Percentiles rank a stretch among this genome's conserved stretches.
Conservation (phyloP, 2,797 vertebrate species). For the Petrocephalus sullivani region DNA sequence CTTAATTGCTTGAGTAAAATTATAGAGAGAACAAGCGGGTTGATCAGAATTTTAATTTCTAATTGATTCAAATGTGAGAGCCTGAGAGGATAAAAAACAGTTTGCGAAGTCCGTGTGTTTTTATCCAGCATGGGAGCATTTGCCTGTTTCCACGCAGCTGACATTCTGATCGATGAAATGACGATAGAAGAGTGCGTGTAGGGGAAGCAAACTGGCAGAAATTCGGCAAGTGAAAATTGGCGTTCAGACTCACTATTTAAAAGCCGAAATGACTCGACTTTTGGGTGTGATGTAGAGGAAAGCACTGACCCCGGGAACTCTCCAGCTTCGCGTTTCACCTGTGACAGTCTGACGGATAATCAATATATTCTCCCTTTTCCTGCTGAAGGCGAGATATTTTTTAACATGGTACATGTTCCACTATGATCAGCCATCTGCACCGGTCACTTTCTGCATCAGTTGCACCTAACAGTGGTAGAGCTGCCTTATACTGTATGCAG, state of each 20-base stretch:
- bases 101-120: not conserved
- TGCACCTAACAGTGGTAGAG: not conserved
- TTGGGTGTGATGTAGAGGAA: not conserved
- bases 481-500: not conserved
- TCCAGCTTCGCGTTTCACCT: not conserved
- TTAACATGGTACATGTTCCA: not conserved
- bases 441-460: not conserved
- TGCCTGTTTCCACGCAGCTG: not conserved
- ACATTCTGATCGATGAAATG: not conserved
- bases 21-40: not conserved
- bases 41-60: conserved; percentile 6
- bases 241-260: not conserved
- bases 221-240: not conserved
- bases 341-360: not conserved
- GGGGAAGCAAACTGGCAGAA: not conserved
- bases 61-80: not conserved
- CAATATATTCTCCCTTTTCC: not conserved
- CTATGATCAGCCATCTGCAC: not conserved
- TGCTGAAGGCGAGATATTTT: not conserved
- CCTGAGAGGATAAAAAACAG: not conserved
- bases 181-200: not conserved
- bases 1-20: conserved; percentile 1
- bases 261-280: not conserved
- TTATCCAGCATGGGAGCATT: not conserved
- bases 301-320: not conserved